Evolutionary conservation across 2,113 vertebrate genomes (phyloP).

Genomic region (Ophiodon elongatus): DNA sequence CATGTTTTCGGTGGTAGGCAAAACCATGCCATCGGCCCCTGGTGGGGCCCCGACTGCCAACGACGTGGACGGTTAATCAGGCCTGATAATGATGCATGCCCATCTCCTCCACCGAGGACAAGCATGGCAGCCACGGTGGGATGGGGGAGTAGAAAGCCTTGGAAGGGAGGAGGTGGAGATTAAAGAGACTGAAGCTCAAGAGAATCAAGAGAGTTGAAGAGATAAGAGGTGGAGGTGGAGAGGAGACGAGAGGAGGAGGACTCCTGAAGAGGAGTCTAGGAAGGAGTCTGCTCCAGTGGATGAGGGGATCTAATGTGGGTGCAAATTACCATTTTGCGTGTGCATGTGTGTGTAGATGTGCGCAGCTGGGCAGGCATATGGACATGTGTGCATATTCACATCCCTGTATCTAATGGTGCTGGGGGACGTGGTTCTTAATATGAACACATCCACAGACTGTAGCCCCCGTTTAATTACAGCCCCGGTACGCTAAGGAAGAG

Average conservation of each 20-base stretch:
- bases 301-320: conserved; percentile 38
- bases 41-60: conserved; percentile 58
- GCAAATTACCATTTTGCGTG: conserved; percentile 40
- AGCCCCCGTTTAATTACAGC: conserved; percentile 64
- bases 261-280: conserved; percentile 10
- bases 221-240: conserved; percentile 52
- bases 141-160: conserved; percentile 34
- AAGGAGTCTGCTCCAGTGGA: conserved; percentile 23
- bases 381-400: conserved; percentile 56
- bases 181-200: conserved; percentile 48
- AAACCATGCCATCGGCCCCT: conserved; percentile 59
- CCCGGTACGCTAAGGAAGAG: conserved; percentile 46
- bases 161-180: conserved; percentile 61
- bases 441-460: conserved; percentile 61
- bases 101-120: conserved; percentile 71
- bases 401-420: conserved; percentile 48
- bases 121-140: conserved; percentile 44
- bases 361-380: conserved; percentile 48
- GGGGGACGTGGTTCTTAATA: conserved; percentile 47
- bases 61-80: conserved; percentile 71
- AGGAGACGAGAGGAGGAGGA: conserved; percentile 27
- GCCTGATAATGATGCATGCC: conserved; percentile 74
- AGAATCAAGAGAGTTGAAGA: conserved; percentile 42
- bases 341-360: conserved; percentile 6
- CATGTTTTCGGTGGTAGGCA: conserved; percentile 62